phyloP scores from a whole-genome alignment of 2,113 vertebrate genomes.

The Climacteris rufus region DNA sequence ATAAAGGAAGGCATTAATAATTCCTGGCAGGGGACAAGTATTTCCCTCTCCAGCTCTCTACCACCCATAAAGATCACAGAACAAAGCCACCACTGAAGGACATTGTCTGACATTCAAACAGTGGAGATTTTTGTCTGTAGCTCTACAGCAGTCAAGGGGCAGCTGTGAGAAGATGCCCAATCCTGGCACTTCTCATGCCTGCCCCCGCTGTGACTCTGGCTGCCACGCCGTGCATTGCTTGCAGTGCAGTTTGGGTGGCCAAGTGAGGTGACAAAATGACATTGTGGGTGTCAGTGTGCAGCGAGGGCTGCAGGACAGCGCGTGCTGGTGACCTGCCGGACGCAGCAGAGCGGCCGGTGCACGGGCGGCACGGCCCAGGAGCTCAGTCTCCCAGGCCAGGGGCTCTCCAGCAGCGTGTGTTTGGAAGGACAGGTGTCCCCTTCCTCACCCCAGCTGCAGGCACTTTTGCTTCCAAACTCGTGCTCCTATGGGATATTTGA shows the following conservation, averaged over 20 bases:
- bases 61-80: conserved; percentile 16
- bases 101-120: not conserved
- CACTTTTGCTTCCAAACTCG: not conserved
- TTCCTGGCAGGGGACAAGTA: not conserved
- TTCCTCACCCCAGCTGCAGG: not conserved
- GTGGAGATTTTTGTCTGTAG: not conserved
- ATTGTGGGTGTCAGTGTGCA: accelerated
- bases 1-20: conserved; percentile 50
- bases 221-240: not conserved
- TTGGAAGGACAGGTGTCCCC: not conserved
- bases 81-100: not conserved
- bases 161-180: not conserved
- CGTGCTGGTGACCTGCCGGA: not conserved
- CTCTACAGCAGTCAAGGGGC: not conserved
- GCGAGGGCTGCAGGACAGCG: not conserved
- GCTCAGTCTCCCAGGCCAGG: not conserved
- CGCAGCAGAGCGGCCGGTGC: not conserved
- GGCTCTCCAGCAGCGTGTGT: not conserved
- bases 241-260: not conserved
- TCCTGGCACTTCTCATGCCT: not conserved
- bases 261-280: not conserved
- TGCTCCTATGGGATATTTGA: accelerated
- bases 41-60: not conserved
- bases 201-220: not conserved
- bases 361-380: accelerated